phyloP scores from a whole-genome alignment of 23 tunicate species.

The Botrylloides violaceus region DNA sequence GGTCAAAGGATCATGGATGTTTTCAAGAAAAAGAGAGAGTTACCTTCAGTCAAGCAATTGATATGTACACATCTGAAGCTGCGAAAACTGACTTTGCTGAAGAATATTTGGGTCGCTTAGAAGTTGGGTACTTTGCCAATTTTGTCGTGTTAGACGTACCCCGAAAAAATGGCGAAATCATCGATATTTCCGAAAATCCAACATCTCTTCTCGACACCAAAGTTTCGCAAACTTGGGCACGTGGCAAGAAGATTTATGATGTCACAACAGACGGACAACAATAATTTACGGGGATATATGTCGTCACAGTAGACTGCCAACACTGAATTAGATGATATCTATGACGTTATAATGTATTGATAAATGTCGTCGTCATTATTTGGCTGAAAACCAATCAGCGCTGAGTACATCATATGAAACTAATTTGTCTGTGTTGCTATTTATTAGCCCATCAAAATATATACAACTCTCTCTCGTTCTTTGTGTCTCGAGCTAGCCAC shows the following conservation, averaged over 20 bases:
- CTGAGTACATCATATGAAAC: no score
- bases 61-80: constrained; percentile 66
- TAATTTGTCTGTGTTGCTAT: no score
- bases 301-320: no score
- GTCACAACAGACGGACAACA: not conserved
- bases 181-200: constrained; percentile 58
- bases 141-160: constrained; percentile 66
- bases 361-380: no score
- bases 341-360: no score
- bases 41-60: constrained; percentile 72
- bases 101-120: constrained; percentile 42
- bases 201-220: constrained; percentile 27
- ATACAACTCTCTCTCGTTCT: no score
- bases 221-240: constrained; percentile 62
- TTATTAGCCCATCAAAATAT: no score
- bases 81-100: constrained; percentile 73
- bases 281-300: not conserved
- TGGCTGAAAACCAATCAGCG: no score
- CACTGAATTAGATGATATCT: no score
- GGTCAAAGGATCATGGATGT: constrained; percentile 28
- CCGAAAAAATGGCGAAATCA: constrained; percentile 25
- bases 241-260: constrained; percentile 13
- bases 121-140: constrained; percentile 64
- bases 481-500: no score
- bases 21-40: constrained; percentile 52